Evolutionary conservation across 2,113 vertebrate genomes (phyloP).

Genomic region (Chrysemys picta): DNA sequence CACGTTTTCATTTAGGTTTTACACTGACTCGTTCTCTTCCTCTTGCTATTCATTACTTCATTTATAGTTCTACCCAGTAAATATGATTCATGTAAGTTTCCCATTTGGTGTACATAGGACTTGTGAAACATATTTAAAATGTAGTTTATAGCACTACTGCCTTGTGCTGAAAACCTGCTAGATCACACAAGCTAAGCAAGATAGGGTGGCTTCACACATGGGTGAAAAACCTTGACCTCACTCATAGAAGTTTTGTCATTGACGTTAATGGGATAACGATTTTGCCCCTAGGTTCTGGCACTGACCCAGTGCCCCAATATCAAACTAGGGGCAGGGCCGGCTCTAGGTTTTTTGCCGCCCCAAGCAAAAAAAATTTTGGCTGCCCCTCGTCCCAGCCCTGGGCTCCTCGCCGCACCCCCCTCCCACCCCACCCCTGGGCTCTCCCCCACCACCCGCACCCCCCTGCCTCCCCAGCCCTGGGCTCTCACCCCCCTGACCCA

Average conservation of each 20-base stretch:
- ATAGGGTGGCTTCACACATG: not conserved
- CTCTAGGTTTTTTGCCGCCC: too few relatives aligned
- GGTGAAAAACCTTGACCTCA: not conserved
- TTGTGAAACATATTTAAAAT: not conserved
- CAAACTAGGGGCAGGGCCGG: not conserved
- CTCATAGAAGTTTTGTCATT: not conserved
- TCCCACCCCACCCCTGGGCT: too few relatives aligned
- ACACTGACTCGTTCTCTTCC: not conserved
- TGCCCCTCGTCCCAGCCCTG: too few relatives aligned
- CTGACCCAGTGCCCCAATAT: not conserved
- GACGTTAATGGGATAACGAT: not conserved
- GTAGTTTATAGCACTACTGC: not conserved
- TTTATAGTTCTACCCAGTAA: not conserved
- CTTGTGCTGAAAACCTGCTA: not conserved
- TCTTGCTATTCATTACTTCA: constrained; percentile 32
- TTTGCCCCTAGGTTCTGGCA: not conserved
- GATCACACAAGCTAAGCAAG: not conserved
- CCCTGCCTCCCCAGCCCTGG: too few relatives aligned
- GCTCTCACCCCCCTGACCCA: too few relatives aligned
- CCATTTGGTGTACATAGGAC: not conserved
- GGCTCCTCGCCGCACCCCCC: too few relatives aligned
- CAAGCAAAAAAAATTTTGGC: too few relatives aligned
- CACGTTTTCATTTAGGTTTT: not conserved
- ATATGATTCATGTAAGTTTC: not conserved
- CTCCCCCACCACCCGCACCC: too few relatives aligned